Base-by-base conservation (phyloP, 2,113 vertebrate genomes). In the Pterophyllum scalare region DNA sequence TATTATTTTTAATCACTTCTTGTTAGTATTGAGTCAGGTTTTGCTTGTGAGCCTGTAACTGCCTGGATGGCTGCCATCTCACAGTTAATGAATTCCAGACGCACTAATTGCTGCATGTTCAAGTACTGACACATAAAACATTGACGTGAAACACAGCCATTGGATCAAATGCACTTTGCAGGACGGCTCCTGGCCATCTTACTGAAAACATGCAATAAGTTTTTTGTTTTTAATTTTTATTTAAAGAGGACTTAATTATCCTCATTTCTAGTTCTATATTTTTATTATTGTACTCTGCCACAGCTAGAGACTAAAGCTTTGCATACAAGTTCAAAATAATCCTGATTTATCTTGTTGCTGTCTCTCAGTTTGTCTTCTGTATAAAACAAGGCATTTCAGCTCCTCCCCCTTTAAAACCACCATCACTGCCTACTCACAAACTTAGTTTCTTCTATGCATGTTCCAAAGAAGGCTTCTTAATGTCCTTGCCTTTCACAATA, bases 41-140 rank as follows among this genome's bases (percentile, higher is more conserved):
- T 70, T 13, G 65, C 43, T 70, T 49, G 40, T 26, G 64, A 67
- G 22, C 14, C 64, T 46, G 46, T 46, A 67, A 67, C 64, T 76
- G 43, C 61, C 20, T 67, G 54, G 5, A 70, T 77, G 79, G 61
- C 67, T 78, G 8, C 52, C 10, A 19, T 84, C 83, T 80, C 90
- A 86, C 64, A 2, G 19, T 79, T 88, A 88, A 90, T n/a, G 3
- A 81, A 78, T n/a, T 89, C 31, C 87, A 91, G 60, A 72, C 61
- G 80, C 59, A 60, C 83, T 81, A 90, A 93, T 59, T 82, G 67
- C 61, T 76, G 76, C 60, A 17, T 49, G 88, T 87, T 91, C 3
- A n/a, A n/a, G n/a, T n/a, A n/a, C n/a, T n/a, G n/a, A n/a, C n/a
- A n/a, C n/a, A n/a, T n/a, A 54, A 90, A 90, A 86, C 57, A 15